Evolutionary conservation across 2,113 vertebrate genomes (phyloP), one percentile per base, ranked within the genome.

Genomic region (Emydura subglobosa): DNA sequence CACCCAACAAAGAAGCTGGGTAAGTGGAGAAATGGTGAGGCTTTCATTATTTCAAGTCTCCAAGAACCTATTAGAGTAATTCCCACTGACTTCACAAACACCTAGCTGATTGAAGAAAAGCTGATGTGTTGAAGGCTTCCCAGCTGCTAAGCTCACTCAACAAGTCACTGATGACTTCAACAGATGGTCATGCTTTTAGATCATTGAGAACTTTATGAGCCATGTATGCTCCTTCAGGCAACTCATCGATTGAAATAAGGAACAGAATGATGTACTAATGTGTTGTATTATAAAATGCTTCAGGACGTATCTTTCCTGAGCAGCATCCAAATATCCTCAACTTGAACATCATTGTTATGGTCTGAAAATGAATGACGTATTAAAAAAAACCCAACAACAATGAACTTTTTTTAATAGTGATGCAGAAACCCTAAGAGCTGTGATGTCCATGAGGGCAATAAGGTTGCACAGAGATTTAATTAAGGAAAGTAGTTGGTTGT

Each of bases 141-240:
- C 83, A 92, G 84, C 72, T 95, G 81, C 53, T 79, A 89, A 83
- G 1, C 19, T 54, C 88, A 94, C 29, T 21, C 88, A 93, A 74
- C 47, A 94, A 95, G 55, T 91, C 91, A 85, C 54, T 78, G 79
- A 88, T 94, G 93, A 80, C 86, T 97, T 92, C 87, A 97, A 79
- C 87, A 96, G 88, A 95, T 95, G 95, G 86, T 95, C 50, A 57
- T 92, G 72, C 83, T 94, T 91, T 96, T 96, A 95, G 83, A 55
- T 79, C 79, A 92, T 93, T 97, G 95, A 98, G 91, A 95, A 96
- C 59, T 89, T 84, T 91, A 85, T 97, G 90, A 96, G 82, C 80
- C 90, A 96, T 95, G 97, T 93, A 94, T 92, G 80, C 89, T 91
- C 87, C 92, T 96, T 89, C 47, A 94, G 82, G 83, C 84, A 96